Conservation (phyloP, 2,113 vertebrate species). For the Zootoca vivipara region DNA sequence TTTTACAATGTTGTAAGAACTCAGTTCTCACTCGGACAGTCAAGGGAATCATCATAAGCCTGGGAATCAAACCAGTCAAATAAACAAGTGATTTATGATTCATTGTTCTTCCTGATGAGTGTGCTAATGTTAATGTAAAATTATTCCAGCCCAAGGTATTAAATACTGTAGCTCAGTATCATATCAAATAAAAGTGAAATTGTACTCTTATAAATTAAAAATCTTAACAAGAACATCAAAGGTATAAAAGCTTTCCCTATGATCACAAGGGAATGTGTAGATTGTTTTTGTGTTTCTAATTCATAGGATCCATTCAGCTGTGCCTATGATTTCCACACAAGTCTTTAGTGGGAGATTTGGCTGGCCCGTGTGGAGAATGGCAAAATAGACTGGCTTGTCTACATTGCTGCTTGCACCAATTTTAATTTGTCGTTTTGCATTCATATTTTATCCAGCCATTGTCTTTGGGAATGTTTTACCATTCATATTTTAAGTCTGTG, state of each 20-base stretch:
- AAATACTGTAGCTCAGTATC: background rate
- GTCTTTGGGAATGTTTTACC: background rate
- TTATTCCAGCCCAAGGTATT: background rate
- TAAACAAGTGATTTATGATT: background rate
- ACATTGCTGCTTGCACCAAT: background rate
- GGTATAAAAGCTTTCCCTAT: background rate
- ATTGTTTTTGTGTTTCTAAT: background rate
- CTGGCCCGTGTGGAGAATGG: background rate
- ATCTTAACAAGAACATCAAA: background rate
- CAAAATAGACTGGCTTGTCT: background rate
- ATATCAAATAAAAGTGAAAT: background rate
- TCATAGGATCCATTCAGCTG: background rate
- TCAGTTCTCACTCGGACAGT: background rate
- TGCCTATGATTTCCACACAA: background rate
- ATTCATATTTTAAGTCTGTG: background rate
- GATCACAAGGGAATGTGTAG: background rate
- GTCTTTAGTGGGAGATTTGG: background rate
- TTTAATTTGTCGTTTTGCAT: background rate
- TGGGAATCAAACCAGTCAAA: background rate
- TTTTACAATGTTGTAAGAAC: slow-evolving; percentile 3
- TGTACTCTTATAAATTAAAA: background rate
- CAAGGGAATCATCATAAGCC: slow-evolving; percentile 1
- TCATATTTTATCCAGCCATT: background rate
- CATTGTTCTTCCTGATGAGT: slow-evolving; percentile 6
- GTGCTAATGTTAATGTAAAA: background rate